Evolutionary conservation across 2,888 invertebrate species (phyloP).

Genomic region (Drosophila sordidula): DNA sequence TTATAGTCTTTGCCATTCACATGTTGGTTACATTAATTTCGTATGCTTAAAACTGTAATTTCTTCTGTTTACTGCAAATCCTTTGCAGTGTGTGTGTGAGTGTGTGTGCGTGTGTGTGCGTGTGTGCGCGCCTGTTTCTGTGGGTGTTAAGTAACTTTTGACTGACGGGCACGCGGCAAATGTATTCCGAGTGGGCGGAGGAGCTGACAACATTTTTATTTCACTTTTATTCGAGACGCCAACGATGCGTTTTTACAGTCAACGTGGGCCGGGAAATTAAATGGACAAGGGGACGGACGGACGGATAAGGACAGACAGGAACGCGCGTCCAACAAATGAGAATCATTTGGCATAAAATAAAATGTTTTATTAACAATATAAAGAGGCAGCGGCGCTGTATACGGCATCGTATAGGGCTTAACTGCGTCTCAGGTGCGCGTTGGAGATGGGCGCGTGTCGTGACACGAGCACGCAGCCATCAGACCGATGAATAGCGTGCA

Average conservation of each 20-base stretch:
- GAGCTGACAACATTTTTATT: constrained; percentile 41
- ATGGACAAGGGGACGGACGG: constrained; percentile 56
- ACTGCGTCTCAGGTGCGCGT: constrained; percentile 5
- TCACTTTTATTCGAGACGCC: constrained; percentile 60
- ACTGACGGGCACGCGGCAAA: constrained; percentile 44
- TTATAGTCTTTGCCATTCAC: constrained; percentile 12
- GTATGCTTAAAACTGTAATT: constrained; percentile 58
- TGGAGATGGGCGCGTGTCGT: constrained; percentile 9
- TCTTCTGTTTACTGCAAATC: constrained; percentile 54
- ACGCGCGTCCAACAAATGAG: constrained; percentile 59
- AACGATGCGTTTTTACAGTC: constrained; percentile 66
- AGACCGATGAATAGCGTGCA: no score
- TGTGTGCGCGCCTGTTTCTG: constrained; percentile 9
- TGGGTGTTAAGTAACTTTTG: constrained; percentile 49
- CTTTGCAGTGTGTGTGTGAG: constrained; percentile 27
- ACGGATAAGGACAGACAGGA: background rate
- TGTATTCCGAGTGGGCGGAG: constrained; percentile 43
- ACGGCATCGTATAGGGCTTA: constrained; percentile 8
- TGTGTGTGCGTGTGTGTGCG: constrained; percentile 3
- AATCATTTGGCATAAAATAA: constrained; percentile 73
- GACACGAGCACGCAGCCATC: background rate
- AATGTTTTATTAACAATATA: constrained; percentile 70
- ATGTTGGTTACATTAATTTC: constrained; percentile 49
- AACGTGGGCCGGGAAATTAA: constrained; percentile 69
- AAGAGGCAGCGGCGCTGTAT: constrained; percentile 13